A percentile compares a stretch with the other conserved stretches of the same genome.
Evolutionary conservation across 2,888 invertebrate genomes (phyloP).

Genomic region (Torymus tubicola): DNA sequence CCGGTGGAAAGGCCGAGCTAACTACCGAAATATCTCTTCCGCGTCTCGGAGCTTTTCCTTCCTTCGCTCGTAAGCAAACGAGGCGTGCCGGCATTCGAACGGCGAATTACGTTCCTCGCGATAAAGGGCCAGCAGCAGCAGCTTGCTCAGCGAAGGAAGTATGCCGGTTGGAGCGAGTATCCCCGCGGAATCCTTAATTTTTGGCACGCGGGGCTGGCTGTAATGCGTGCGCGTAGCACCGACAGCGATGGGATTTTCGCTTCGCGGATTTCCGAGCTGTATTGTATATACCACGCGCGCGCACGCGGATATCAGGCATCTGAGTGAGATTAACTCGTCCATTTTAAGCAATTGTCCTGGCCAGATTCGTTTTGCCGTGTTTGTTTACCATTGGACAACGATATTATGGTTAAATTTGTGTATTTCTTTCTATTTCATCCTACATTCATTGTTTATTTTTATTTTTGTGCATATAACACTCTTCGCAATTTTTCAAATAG

Average conservation of each 20-base stretch:
- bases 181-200: constrained; percentile 68
- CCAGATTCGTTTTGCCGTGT: too few species aligned
- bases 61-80: constrained; percentile 32
- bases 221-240: neutral
- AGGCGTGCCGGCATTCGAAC: constrained; percentile 67
- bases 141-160: too few species aligned
- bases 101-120: constrained; percentile 67
- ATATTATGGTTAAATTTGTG: too few species aligned
- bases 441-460: too few species aligned
- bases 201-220: constrained; percentile 1
- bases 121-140: constrained; percentile 51
- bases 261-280: neutral
- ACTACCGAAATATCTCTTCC: constrained; percentile 69
- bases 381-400: too few species aligned
- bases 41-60: constrained; percentile 55
- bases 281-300: neutral
- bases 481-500: too few species aligned
- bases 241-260: neutral
- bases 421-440: too few species aligned
- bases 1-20: constrained; percentile 47
- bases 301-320: neutral
- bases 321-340: too few species aligned
- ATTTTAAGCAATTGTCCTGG: too few species aligned
- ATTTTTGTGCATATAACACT: too few species aligned
- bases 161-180: constrained; percentile 9